Conservation (phyloP, 35 echinoderm and acorn worm species). For the Chiridota heheva region DNA sequence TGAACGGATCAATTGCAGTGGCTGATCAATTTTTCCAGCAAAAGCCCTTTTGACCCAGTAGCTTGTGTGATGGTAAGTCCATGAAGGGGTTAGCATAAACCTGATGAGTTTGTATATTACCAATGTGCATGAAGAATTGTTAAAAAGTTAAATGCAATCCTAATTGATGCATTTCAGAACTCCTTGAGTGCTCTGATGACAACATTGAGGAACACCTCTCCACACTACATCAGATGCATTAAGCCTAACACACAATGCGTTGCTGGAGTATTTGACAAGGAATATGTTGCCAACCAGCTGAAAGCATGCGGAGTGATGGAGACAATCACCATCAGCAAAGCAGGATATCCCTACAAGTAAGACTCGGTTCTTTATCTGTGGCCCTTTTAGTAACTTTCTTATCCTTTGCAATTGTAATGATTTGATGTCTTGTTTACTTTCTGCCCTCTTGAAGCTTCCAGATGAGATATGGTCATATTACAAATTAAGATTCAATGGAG, state of each 20-base stretch:
- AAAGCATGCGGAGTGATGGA: conserved; percentile 93
- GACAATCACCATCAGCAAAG: conserved; percentile 81
- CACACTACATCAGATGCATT: conserved; percentile 96
- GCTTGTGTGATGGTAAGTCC: no score
- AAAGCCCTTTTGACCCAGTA: no score
- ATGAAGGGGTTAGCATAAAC: no score
- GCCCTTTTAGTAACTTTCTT: not conserved
- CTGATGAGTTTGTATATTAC: no score
- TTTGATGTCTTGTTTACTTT: not conserved
- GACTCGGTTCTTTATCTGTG: not conserved
- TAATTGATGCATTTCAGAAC: no score
- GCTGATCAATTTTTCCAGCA: no score
- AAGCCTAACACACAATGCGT: conserved; percentile 73
- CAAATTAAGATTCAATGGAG: no score
- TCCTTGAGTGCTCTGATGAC: conserved; percentile 82
- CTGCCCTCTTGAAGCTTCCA: not conserved
- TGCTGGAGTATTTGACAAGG: conserved; percentile 62
- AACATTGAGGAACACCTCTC: conserved; percentile 51
- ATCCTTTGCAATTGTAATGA: not conserved
- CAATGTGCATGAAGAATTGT: no score
- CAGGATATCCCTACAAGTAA: conserved; percentile 90
- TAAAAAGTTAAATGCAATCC: no score
- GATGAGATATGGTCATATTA: not conserved
- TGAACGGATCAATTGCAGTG: no score
- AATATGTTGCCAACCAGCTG: conserved; percentile 76